Evolutionary conservation across 2,113 vertebrate species (phyloP), one percentile per base, ranked within the genome.

Genomic region (Megaceryle maxima): DNA sequence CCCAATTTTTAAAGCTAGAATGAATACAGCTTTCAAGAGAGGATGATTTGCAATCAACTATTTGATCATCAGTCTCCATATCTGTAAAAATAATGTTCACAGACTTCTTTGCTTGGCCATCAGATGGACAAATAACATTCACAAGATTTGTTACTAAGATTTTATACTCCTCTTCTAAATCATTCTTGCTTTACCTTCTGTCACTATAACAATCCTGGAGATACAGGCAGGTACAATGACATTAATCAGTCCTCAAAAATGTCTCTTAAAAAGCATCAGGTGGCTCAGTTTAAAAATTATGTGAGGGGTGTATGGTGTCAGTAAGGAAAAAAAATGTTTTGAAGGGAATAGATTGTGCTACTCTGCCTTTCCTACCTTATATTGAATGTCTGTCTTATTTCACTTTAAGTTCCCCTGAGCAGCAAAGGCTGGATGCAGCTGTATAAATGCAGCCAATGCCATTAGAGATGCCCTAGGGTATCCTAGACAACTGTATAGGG

Each of bases 21-120:
- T 67, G 41, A 91, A 69, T 66, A 44, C 24, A 82, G 10, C 51
- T 93, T 96, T 94, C 96, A 93, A 68, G 79, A 90, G 41, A 50
- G 12, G 43, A 81, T 85, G 89, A 94, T 97, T 94, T 94, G 20
- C 57, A 74, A 77, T 67, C 46, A 73, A 16, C 50, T 50, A 2
- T 80, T 93, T 77, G 46, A 93, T 83, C 59, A 80, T 81, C 33
- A 72, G 31, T 77, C 33, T 83, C 37, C 51, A 14, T 74, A 75
- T 83, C 60, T 75, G 57, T 63, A 86, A 72, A 95, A 93, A 83
- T 17, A 39, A 75, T 64, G 39, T 86, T 75, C 56, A 67, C 13
- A 83, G 25, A 19, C 4, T 90, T 80, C 17, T 89, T 80, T 83
- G 19, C 20, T 78, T 86, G 82, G 51, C 29, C 22, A 35, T 75